Evolutionary conservation across 2,888 invertebrate genomes (phyloP).

Genomic region (Buathra laborator): DNA sequence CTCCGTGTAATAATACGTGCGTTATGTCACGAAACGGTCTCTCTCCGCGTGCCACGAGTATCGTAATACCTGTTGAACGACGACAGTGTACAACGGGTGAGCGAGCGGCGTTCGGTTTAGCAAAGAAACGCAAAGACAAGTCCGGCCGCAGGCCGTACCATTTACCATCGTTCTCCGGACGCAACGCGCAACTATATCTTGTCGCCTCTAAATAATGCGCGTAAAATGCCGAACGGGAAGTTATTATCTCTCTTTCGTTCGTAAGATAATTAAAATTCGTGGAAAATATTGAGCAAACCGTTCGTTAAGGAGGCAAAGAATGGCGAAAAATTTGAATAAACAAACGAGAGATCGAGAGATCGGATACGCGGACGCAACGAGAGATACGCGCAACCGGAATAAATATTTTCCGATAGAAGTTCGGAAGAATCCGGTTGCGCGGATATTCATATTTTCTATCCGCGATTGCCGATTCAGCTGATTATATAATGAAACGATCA

Average conservation of each 20-base stretch:
- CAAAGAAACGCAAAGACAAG: not conserved
- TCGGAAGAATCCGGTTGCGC: not conserved
- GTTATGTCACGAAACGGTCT: conserved; percentile 30
- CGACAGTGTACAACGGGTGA: not conserved
- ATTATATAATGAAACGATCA: not conserved
- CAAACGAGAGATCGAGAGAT: too few species aligned
- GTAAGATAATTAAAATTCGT: not conserved
- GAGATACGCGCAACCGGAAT: not conserved
- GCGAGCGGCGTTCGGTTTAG: not conserved
- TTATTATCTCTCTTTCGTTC: not conserved
- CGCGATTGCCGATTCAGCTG: not conserved
- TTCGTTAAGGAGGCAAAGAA: not conserved
- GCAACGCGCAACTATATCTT: not conserved
- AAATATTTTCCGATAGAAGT: not conserved
- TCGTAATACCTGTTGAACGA: conserved; percentile 1
- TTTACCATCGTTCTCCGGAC: not conserved
- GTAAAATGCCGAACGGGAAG: too few species aligned
- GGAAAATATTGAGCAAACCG: conserved; percentile 1
- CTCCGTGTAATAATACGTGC: conserved; percentile 3
- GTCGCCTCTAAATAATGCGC: not conserved
- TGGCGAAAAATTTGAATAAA: not conserved
- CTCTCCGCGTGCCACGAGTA: not conserved
- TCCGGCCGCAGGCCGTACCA: not conserved
- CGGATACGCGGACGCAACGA: not conserved
- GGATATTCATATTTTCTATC: not conserved